Conservation (phyloP, 2,797 vertebrate species). For the Falco cherrug region DNA sequence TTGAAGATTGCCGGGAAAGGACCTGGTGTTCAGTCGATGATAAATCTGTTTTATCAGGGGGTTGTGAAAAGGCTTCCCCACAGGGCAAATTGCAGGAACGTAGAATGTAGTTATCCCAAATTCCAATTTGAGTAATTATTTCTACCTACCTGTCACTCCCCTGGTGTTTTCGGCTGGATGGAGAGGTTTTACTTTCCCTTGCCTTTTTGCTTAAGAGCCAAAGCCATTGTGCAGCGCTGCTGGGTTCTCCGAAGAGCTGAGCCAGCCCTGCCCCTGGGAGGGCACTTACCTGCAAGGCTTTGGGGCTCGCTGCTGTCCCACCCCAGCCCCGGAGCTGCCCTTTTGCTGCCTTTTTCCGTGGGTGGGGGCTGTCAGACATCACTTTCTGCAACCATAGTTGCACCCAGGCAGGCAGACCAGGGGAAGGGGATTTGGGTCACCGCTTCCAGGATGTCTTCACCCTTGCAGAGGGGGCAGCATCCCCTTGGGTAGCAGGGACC, state of each 20-base stretch:
- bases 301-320: not conserved
- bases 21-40: not conserved
- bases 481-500: rapidly evolving
- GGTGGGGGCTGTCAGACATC: rapidly evolving
- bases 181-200: not conserved
- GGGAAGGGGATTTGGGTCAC: rapidly evolving
- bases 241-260: not conserved
- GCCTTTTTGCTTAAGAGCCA: not conserved
- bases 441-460: not conserved
- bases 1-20: not conserved
- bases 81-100: not conserved
- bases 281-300: not conserved
- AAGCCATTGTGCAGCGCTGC: not conserved
- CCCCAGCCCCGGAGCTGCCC: not conserved
- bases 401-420: rapidly evolving
- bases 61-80: constrained; percentile 27
- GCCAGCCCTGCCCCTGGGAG: not conserved
- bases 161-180: not conserved
- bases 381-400: not conserved
- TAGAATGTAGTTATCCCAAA: not conserved
- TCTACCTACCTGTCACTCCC: not conserved
- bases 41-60: not conserved
- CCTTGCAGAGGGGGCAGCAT: not conserved
- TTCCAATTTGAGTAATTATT: not conserved
- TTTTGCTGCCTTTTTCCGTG: rapidly evolving